Conservation (phyloP, 2,113 vertebrate genomes). For the Phrynosoma blainvillii region DNA sequence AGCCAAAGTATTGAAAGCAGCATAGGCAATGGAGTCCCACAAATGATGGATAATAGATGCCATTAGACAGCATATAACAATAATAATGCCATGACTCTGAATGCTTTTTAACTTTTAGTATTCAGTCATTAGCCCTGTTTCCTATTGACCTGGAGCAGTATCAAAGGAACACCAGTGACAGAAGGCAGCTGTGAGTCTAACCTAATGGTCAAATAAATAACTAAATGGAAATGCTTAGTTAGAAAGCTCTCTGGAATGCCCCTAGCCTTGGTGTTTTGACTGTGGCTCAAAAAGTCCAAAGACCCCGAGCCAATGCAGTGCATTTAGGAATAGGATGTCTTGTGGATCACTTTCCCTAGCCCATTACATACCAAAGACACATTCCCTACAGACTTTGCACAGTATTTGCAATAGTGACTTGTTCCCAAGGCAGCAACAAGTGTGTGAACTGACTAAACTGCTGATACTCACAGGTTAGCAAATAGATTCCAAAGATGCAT, state of each 20-base stretch:
- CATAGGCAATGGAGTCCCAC: conserved; percentile 22
- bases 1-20: conserved; percentile 36
- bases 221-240: conserved; percentile 61
- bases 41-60: conserved; percentile 33
- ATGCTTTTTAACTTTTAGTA: conserved; percentile 66
- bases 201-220: conserved; percentile 64
- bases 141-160: conserved; percentile 61
- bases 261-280: conserved; percentile 1
- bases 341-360: not conserved
- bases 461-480: not conserved
- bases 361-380: not conserved
- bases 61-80: conserved; percentile 51
- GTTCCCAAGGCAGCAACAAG: not conserved
- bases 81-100: conserved; percentile 49
- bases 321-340: not conserved
- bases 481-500: too few species aligned
- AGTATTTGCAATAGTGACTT: not conserved
- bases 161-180: conserved; percentile 55
- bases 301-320: not conserved
- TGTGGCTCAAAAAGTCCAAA: not conserved
- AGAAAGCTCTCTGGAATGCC: conserved; percentile 23
- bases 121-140: conserved; percentile 58
- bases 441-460: not conserved
- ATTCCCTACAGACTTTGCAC: not conserved
- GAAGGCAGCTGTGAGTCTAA: conserved; percentile 48